Evolutionary conservation across 2,888 invertebrate genomes (phyloP), one percentile per base, ranked within the genome.

Genomic region (Drosophila birchii): DNA sequence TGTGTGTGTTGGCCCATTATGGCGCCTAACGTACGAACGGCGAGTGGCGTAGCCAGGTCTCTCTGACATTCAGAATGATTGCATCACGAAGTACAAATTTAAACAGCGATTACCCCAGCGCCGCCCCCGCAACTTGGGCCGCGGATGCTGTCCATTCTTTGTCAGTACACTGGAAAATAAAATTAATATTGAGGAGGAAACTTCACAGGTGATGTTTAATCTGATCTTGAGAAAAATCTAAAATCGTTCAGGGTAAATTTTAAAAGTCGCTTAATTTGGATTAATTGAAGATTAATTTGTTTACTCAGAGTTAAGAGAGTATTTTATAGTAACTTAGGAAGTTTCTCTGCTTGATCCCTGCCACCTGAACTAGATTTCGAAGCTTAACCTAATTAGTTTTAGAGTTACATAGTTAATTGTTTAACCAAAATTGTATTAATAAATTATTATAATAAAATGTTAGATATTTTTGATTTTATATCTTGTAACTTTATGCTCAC

Each of bases 21-120:
- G 87, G 86, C 86, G 88, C 83, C 83, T 76, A 75, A 73, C 81
- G 78, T 80, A 78, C 76, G 72, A 55, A 26, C 36, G 51, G 49
- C 32, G 66, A 38, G 49, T 55, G 34, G 8, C 23, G 60, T 29
- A 43, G 68, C 18, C 43, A 23, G 53, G 51, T n/a, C 54, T 71
- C 67, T 36, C 72, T 57, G 75, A 51, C 74, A 67, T 66, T 80
- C 81, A 84, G 80, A 89, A 90, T 90, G 90, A 88, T 90, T 88
- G 83, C 78, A 80, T 81, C 90, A 90, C 90, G 90, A 90, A 90
- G 86, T 88, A 85, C 90, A 89, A 90, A 90, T 90, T 90, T 89
- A 88, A 85, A 79, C 80, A 68, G 80, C 82, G 88, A 86, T 86
- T 88, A 86, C 81, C 75, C 66, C 71, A 18, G 47, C 29, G 7